phyloP scores from a whole-genome alignment of 2,113 vertebrate species.

The Peromyscus californicus region DNA sequence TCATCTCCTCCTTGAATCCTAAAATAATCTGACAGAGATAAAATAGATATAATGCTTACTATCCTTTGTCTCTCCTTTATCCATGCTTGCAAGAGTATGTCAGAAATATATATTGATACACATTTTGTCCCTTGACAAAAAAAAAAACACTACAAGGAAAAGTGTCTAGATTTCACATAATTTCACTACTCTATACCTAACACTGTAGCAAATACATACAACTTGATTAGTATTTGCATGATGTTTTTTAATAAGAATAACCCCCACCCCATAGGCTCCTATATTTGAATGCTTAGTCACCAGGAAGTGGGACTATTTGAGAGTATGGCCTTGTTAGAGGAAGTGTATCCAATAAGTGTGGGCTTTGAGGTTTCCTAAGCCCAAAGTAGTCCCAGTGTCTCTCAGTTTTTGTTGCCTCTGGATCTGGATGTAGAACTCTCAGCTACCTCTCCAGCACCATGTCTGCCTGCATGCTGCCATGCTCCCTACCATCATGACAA shows the following conservation, averaged over 20 bases:
- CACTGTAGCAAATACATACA: neutral
- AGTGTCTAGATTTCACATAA: neutral
- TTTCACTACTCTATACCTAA: neutral
- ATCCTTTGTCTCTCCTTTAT: neutral
- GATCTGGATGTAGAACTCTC: neutral
- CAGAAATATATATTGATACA: neutral
- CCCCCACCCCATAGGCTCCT: neutral
- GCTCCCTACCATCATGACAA: neutral
- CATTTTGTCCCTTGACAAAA: neutral
- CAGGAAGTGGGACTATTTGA: neutral
- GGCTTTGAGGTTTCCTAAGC: neutral
- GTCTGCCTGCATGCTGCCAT: neutral
- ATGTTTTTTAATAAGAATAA: neutral
- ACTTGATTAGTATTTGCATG: neutral
- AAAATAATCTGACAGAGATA: slow-evolving; percentile 30
- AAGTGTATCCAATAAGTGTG: neutral
- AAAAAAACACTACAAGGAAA: neutral
- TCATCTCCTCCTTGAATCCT: neutral
- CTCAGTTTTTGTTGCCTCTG: neutral
- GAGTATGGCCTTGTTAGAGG: neutral
- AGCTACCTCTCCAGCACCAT: neutral
- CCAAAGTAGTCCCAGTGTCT: too few relatives aligned
- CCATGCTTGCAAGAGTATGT: neutral
- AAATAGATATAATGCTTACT: neutral
- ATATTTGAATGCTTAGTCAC: neutral